Percentiles rank a stretch among this genome's conserved stretches.
Evolutionary conservation across 2,113 vertebrate species (phyloP).

Genomic region (Benitochromis conjunctus): DNA sequence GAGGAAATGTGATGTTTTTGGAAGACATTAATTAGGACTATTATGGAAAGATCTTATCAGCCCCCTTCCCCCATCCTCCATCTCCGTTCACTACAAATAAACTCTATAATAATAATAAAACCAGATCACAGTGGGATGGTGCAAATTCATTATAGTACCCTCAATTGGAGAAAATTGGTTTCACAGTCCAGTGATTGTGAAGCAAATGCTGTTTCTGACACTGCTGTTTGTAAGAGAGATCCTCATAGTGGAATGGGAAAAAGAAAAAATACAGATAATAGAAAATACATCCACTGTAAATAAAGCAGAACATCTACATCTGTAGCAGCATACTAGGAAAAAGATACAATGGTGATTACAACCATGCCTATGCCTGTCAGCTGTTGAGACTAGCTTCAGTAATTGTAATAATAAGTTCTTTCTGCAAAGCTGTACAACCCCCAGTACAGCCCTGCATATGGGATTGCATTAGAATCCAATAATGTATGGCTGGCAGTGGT

Average conservation of each 20-base stretch:
- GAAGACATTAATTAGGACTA: background rate
- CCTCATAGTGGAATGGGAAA: background rate
- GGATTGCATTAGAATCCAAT: conserved; percentile 33
- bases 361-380: background rate
- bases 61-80: background rate
- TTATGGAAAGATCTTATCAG: background rate
- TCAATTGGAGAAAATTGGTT: background rate
- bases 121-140: background rate
- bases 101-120: background rate
- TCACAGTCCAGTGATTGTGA: background rate
- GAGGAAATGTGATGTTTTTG: background rate
- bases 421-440: conserved; percentile 9
- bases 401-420: conserved; percentile 32
- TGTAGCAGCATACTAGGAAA: background rate
- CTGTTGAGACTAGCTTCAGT: background rate
- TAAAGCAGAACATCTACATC: background rate
- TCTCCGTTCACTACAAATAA: background rate
- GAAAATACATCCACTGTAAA: background rate
- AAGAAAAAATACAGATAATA: background rate
- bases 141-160: background rate
- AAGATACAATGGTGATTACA: background rate
- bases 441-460: background rate
- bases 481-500: conserved; percentile 11
- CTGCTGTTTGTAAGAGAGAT: background rate
- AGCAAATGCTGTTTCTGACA: background rate